Evolutionary conservation across 1,140 invertebrate species (phyloP).

Genomic region (Cherax destructor): DNA sequence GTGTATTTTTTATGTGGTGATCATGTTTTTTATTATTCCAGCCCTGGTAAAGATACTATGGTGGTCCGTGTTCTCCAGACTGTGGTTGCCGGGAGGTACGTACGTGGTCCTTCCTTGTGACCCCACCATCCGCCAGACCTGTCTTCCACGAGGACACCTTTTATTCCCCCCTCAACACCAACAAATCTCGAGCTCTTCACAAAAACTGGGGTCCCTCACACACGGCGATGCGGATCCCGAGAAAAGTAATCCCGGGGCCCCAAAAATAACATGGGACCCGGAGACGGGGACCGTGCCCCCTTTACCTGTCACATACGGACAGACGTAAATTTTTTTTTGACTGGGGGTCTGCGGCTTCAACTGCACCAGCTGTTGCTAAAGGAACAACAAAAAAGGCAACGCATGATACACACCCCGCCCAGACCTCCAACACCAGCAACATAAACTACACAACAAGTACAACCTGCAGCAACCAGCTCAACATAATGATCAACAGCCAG

Average conservation of each 20-base stretch:
- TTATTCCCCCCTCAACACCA: background rate
- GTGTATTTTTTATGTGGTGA: no score
- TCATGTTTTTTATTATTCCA: no score
- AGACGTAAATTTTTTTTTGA: background rate
- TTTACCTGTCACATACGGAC: background rate
- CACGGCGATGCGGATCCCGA: background rate
- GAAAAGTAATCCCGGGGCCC: background rate
- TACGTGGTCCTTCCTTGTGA: slow-evolving; percentile 50
- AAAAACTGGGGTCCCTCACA: background rate
- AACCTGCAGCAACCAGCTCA: no score
- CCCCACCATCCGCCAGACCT: slow-evolving; percentile 27
- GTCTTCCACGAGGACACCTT: background rate
- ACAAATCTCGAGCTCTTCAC: background rate
- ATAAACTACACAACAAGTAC: no score
- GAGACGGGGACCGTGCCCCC: background rate
- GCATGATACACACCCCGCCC: background rate
- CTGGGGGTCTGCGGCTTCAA: background rate
- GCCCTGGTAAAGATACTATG: no score
- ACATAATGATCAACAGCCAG: no score
- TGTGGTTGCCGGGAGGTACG: slow-evolving; percentile 34
- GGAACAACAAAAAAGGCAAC: background rate
- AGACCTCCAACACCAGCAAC: no score
- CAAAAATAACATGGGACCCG: background rate
- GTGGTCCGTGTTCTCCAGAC: background rate
- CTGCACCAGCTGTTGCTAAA: background rate